These are phyloP conservation scores for Yasuhikotakia modesta DNA, from an alignment of 2,797 vertebrate species.

Conservation along the genomic window DNA sequence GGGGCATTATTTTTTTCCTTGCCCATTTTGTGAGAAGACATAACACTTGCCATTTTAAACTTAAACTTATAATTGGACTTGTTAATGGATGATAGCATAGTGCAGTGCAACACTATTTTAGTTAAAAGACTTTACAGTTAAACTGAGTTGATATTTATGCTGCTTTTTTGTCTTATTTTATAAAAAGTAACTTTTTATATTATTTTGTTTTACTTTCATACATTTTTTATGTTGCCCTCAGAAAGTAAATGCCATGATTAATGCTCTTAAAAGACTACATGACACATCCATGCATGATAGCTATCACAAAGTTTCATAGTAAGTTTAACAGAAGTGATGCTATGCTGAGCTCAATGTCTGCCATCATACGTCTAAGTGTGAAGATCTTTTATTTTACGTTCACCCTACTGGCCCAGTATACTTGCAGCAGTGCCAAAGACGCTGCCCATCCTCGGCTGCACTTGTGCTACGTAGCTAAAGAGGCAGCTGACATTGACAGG, in stretches of 20 bases:
- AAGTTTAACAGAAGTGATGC: constrained; percentile 41
- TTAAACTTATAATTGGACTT: no score
- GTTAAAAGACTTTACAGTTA: no score
- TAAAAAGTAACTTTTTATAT: neutral
- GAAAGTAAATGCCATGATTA: constrained; percentile 5
- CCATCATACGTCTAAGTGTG: constrained; percentile 42
- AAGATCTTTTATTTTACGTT: constrained; percentile 51
- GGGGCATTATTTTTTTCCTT: neutral
- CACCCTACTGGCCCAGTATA: constrained; percentile 44
- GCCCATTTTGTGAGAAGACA: neutral
- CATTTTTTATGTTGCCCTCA: neutral
- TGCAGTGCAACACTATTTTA: no score
- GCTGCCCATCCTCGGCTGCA: constrained; percentile 61
- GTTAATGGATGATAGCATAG: no score
- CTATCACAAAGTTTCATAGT: constrained; percentile 29
- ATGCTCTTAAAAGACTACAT: constrained; percentile 27
- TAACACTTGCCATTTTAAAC: neutral
- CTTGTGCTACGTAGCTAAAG: constrained; percentile 65
- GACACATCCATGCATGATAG: constrained; percentile 35
- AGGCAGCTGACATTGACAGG: constrained; percentile 79
- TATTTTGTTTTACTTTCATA: no score
- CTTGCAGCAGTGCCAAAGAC: constrained; percentile 62
- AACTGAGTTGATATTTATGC: neutral
- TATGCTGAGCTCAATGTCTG: constrained; percentile 37
- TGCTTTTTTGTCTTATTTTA: neutral